These are phyloP conservation scores for Lindbergichthys nudifrons DNA, from an alignment of 2,797 vertebrate genomes.

Conservation along the genomic window DNA sequence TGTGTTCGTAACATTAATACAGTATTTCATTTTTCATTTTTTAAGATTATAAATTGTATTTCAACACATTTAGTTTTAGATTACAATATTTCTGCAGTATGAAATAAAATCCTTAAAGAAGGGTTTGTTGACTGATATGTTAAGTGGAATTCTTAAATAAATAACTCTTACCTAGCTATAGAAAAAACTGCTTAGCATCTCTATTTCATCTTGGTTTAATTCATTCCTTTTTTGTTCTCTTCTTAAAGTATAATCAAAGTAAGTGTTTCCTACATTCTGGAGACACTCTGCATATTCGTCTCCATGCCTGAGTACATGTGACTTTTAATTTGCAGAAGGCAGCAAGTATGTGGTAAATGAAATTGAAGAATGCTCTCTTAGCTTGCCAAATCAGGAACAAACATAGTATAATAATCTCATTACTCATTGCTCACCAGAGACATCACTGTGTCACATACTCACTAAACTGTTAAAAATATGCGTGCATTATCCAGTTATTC, in stretches of 20 bases:
- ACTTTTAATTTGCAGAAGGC: conserved; percentile 46
- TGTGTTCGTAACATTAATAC: not conserved
- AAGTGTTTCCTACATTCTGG: not conserved
- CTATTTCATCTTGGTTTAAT: no score
- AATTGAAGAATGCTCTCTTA: conserved; percentile 39
- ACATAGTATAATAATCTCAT: conserved; percentile 32
- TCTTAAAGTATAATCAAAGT: conserved; percentile 8
- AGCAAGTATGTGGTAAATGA: conserved; percentile 41
- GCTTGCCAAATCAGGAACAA: conserved; percentile 26
- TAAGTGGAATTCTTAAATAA: not conserved
- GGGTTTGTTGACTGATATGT: not conserved
- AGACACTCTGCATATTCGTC: conserved; percentile 33
- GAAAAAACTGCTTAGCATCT: no score
- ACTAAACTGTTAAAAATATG: conserved; percentile 29
- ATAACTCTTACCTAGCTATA: no score
- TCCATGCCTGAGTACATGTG: conserved; percentile 30
- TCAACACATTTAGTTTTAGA: not conserved
- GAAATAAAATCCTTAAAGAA: not conserved
- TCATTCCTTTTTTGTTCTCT: not conserved
- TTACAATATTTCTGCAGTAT: not conserved
- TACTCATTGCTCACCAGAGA: conserved; percentile 44
- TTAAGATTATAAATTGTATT: not conserved
- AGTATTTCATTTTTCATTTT: not conserved
- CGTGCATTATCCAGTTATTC: conserved; percentile 33
- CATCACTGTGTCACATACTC: conserved; percentile 20